Evolutionary conservation across 2,797 vertebrate genomes (phyloP).

Genomic region (Gobio occitaniae): DNA sequence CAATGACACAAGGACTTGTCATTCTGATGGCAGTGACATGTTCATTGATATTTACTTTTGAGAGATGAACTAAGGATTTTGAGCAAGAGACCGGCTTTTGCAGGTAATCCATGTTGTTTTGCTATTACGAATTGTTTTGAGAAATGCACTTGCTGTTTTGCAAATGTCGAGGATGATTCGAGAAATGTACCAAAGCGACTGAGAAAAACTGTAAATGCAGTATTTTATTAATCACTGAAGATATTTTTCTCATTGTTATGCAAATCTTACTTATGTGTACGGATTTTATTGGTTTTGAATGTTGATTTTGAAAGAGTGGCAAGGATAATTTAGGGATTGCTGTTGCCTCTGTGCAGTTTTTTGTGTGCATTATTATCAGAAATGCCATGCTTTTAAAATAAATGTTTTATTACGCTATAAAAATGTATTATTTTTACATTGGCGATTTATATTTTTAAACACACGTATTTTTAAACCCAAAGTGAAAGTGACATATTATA

Average conservation of each 20-base stretch:
- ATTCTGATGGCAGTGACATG: too few relatives aligned
- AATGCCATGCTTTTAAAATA: neutral
- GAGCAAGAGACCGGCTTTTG: too few relatives aligned
- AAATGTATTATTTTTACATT: neutral
- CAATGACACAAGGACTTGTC: too few relatives aligned
- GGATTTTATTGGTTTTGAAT: neutral
- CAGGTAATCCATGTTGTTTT: too few relatives aligned
- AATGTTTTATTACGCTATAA: neutral
- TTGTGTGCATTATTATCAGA: neutral
- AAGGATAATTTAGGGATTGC: neutral
- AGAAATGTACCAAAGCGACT: too few relatives aligned
- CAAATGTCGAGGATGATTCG: too few relatives aligned
- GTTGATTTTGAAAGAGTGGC: constrained; percentile 3
- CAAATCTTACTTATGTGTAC: neutral
- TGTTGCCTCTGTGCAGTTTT: neutral
- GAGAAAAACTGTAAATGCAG: neutral
- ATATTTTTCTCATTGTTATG: neutral
- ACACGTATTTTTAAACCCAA: too few relatives aligned
- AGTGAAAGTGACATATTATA: neutral
- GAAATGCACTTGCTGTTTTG: too few relatives aligned
- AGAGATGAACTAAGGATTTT: too few relatives aligned
- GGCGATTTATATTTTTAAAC: neutral
- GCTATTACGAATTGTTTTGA: too few relatives aligned
- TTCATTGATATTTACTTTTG: too few relatives aligned
- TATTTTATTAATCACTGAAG: constrained; percentile 5